Base-by-base conservation (phyloP, 2,888 invertebrate species). In the Margaritifera margaritifera region DNA sequence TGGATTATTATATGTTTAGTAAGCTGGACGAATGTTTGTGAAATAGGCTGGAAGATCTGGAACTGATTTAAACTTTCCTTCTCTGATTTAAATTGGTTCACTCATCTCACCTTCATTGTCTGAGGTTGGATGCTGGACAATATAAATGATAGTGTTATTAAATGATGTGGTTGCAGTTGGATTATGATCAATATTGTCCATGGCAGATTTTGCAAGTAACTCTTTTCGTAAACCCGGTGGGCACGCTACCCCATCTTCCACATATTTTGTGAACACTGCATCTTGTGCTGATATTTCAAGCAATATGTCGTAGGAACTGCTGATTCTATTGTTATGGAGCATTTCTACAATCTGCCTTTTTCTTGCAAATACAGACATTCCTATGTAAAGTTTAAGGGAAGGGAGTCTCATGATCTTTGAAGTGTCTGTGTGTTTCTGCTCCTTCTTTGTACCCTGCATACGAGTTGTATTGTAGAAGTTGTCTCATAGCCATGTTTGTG, bases 271-370 rank as follows among this genome's bases (percentile, higher is more conserved):
- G 5, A 73, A 70, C 53, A 60, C 71, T 53, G 70, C 66, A 56
- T 80, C 71, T 6, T 70, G 75, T n/a, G 75, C 52, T 51, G 72
- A 72, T 25, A 78, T 68, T 25, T 76, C 70, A 15, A 82, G 68
- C 60, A 77, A 76, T n/a, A n/a, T n/a, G n/a, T n/a, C n/a, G n/a
- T n/a, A n/a, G n/a, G n/a, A n/a, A n/a, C n/a, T n/a, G n/a, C n/a
- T n/a, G n/a, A n/a, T n/a, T n/a, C n/a, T n/a, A n/a, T n/a, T n/a
- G n/a, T n/a, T n/a, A n/a, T n/a, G n/a, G n/a, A n/a, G n/a, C n/a
- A n/a, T 57, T 42, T 62, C 56, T 62, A 68, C 25, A 22, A 64
- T 59, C 6, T 64, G 22, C 50, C 70, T 71, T n/a, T n/a, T n/a
- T n/a, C n/a, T n/a, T n/a, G n/a, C n/a, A n/a, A n/a, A n/a, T n/a